Conservation (phyloP, 2,113 vertebrate species). For the Recurvirostra avosetta region DNA sequence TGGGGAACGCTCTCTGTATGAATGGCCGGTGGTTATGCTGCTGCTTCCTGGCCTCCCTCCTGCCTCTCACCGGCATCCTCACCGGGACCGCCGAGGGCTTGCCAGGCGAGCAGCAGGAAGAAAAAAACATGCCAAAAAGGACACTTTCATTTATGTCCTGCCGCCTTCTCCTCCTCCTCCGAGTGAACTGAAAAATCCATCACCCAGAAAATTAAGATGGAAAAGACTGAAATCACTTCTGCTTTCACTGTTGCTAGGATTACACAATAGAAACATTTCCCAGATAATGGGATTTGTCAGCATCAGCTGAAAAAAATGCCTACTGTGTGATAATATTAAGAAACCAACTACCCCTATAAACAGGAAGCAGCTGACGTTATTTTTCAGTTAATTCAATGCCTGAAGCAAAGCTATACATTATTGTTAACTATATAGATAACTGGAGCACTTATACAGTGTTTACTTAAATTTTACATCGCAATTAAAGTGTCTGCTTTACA, state of each 20-base stretch:
- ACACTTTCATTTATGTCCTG: not conserved
- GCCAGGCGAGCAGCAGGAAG: not conserved
- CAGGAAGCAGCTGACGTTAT: not conserved
- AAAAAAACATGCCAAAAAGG: not conserved
- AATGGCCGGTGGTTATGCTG: fast-evolving
- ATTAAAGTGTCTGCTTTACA: not conserved
- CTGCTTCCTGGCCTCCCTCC: not conserved
- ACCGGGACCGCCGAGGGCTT: fast-evolving
- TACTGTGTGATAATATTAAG: not conserved
- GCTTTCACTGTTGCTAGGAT: not conserved
- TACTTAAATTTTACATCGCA: not conserved
- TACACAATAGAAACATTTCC: not conserved
- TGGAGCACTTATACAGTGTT: not conserved
- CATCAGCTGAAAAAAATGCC: not conserved
- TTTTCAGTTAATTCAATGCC: not conserved
- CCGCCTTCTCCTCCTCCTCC: not conserved
- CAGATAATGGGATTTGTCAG: conserved; percentile 17
- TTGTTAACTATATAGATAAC: not conserved
- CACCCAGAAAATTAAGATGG: not conserved
- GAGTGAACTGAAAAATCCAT: not conserved
- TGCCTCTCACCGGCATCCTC: not conserved
- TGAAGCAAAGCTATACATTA: not conserved
- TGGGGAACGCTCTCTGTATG: fast-evolving
- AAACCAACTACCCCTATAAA: not conserved
- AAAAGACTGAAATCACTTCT: not conserved